Percentiles rank a stretch among this genome's conserved stretches.
These are phyloP conservation scores for Plutomurus gul DNA, from an alignment of 1,140 invertebrate genomes.

Conservation along the genomic window DNA sequence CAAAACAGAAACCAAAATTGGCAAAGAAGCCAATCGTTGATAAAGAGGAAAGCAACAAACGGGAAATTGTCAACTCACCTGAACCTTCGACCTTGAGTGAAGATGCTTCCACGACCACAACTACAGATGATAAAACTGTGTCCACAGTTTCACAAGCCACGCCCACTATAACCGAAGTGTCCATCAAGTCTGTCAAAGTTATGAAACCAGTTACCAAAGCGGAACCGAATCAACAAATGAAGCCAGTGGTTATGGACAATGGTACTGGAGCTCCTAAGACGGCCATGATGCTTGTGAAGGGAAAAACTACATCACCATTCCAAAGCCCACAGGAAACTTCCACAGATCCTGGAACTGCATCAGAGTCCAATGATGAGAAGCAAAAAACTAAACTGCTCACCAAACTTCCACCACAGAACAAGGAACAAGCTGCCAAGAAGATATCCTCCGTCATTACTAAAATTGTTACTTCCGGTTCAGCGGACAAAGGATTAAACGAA, in stretches of 20 bases:
- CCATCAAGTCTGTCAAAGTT: conserved; percentile 30
- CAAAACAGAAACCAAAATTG: neutral
- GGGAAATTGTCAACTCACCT: neutral
- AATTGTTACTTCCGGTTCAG: conserved; percentile 37
- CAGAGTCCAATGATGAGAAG: neutral
- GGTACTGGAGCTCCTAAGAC: conserved; percentile 46
- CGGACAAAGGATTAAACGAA: conserved; percentile 34
- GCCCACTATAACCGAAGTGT: neutral
- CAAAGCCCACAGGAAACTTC: conserved; percentile 20
- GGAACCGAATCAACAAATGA: conserved; percentile 35
- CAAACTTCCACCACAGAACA: conserved; percentile 36
- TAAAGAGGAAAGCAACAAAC: neutral
- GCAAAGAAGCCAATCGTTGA: neutral
- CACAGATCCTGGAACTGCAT: neutral
- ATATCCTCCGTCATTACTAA: conserved; percentile 50
- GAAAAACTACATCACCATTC: conserved; percentile 43
- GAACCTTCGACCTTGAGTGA: neutral
- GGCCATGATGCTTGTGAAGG: conserved; percentile 48
- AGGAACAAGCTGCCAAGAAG: conserved; percentile 51
- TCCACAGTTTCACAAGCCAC: neutral
- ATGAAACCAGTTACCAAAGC: neutral
- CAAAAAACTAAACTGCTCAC: conserved; percentile 7
- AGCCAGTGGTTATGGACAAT: conserved; percentile 50
- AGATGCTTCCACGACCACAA: neutral
- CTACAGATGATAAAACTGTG: neutral